Evolutionary conservation across 2,888 invertebrate species (phyloP).

Genomic region (Scotopteryx bipunctaria): DNA sequence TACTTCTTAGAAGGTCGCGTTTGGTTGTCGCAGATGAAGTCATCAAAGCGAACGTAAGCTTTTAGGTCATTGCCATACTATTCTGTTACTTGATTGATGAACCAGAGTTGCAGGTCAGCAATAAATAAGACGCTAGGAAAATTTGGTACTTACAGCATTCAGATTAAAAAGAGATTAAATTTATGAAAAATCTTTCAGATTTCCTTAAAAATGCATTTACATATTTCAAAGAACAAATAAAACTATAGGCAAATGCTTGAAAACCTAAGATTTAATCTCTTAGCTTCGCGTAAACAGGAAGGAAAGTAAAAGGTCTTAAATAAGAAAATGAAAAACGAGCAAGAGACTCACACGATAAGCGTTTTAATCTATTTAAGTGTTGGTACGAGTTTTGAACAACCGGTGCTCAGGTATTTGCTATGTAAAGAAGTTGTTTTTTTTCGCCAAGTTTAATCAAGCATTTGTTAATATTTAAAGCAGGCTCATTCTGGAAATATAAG

Average conservation of each 20-base stretch:
- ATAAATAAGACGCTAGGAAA: background rate
- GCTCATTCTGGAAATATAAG: no score
- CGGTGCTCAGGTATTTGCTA: constrained; percentile 9
- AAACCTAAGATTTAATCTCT: constrained; percentile 68
- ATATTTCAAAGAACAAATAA: constrained; percentile 6
- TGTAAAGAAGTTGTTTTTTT: constrained; percentile 11
- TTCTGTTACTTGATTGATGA: constrained; percentile 8
- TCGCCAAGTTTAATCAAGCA: constrained; percentile 7
- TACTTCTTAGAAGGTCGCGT: constrained; percentile 13
- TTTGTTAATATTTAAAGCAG: no score
- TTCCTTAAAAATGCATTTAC: background rate
- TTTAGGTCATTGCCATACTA: constrained; percentile 5
- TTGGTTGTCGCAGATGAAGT: constrained; percentile 3
- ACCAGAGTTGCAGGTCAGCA: background rate
- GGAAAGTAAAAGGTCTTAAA: constrained; percentile 72
- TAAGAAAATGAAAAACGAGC: constrained; percentile 75
- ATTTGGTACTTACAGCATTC: no score
- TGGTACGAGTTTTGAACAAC: constrained; percentile 41
- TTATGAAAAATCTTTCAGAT: background rate
- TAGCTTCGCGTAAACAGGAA: constrained; percentile 66
- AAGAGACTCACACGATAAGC: constrained; percentile 70
- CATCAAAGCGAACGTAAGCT: constrained; percentile 11
- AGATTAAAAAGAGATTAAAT: no score
- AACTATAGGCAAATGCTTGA: constrained; percentile 19
- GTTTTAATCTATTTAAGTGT: constrained; percentile 79